A percentile compares a stretch with the other conserved stretches of the same genome.
phyloP scores from a whole-genome alignment of 2,797 vertebrate genomes.

The Trematomus bernacchii region DNA sequence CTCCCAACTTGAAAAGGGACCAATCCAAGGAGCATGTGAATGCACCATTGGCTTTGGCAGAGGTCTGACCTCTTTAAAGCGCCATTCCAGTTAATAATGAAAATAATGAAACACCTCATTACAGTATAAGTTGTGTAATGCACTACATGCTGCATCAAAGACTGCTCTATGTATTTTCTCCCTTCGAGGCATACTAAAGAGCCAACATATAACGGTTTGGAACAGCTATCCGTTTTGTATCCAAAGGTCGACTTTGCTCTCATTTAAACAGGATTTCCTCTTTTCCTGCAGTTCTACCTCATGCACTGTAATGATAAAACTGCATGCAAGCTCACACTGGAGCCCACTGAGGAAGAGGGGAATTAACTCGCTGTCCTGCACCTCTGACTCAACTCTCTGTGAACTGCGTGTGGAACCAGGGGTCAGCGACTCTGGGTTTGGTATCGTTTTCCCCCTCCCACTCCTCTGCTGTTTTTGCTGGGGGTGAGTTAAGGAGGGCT shows the following conservation, averaged over 20 bases:
- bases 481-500: constrained; percentile 46
- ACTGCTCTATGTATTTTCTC: not conserved
- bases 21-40: too few species aligned
- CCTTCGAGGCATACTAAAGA: not conserved
- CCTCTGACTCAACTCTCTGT: constrained; percentile 75
- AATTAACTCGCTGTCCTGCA: constrained; percentile 57
- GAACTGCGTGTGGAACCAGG: constrained; percentile 70
- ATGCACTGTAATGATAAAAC: constrained; percentile 37
- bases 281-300: constrained; percentile 19
- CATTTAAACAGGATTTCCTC: constrained; percentile 58
- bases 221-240: constrained; percentile 32
- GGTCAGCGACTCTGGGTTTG: constrained; percentile 74
- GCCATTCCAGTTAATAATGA: too few species aligned
- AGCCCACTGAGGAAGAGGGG: constrained; percentile 59
- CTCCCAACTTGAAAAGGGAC: too few species aligned
- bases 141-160: not conserved
- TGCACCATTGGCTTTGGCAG: too few species aligned
- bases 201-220: not conserved
- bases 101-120: not conserved
- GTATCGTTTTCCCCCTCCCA: constrained; percentile 61
- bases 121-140: not conserved
- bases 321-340: constrained; percentile 42
- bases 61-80: too few species aligned
- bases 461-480: constrained; percentile 58
- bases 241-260: constrained; percentile 32